Evolutionary conservation across 2,888 invertebrate genomes (phyloP).

Genomic region (Bibio marci): DNA sequence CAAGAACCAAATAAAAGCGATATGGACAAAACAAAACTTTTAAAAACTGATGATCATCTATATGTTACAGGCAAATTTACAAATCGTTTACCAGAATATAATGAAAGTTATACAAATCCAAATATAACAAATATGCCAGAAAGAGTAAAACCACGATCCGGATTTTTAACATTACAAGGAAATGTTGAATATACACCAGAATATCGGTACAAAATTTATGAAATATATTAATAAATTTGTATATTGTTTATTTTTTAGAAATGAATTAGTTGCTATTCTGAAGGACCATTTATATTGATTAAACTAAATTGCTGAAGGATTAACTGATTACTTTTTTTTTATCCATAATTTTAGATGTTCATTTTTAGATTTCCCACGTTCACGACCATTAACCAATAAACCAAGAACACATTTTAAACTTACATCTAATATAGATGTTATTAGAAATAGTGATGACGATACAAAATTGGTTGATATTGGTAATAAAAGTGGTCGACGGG

Average conservation of each 20-base stretch:
- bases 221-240: not conserved
- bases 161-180: constrained; percentile 24
- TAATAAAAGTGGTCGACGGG: constrained; percentile 10
- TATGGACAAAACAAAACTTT: constrained; percentile 17
- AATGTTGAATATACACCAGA: constrained; percentile 29
- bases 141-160: constrained; percentile 24
- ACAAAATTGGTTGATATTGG: too few relatives aligned
- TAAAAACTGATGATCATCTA: constrained; percentile 16
- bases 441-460: too few relatives aligned
- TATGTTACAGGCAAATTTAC: constrained; percentile 22
- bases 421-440: constrained; percentile 17
- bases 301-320: too few relatives aligned
- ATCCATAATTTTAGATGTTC: too few relatives aligned
- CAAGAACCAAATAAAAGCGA: constrained; percentile 19
- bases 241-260: too few relatives aligned
- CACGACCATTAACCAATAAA: constrained; percentile 24
- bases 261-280: too few relatives aligned
- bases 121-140: constrained; percentile 26
- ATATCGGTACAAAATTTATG: constrained; percentile 13
- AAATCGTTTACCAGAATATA: constrained; percentile 24
- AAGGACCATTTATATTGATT: too few relatives aligned
- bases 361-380: constrained; percentile 25
- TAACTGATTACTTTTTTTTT: too few relatives aligned
- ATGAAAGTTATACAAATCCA: constrained; percentile 27
- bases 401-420: constrained; percentile 24